Evolutionary conservation across 2,797 vertebrate genomes (phyloP).

Genomic region (Myiotriccus ornatus): DNA sequence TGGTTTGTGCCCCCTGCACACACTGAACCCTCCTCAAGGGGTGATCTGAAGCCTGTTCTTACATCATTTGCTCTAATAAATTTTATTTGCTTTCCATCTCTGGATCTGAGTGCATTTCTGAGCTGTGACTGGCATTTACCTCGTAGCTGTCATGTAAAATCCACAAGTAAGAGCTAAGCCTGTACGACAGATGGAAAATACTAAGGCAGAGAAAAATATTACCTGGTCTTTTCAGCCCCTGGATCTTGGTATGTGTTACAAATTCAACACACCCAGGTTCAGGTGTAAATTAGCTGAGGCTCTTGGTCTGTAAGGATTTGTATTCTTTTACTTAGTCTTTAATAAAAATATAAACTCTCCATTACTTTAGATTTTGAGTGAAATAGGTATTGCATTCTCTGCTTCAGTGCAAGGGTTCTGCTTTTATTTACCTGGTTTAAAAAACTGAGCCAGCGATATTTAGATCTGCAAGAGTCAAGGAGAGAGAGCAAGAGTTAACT

Average conservation of each 20-base stretch:
- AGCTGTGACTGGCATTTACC: background rate
- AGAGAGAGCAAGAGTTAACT: background rate
- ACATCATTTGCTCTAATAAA: background rate
- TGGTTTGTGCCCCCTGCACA: background rate
- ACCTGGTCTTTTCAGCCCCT: background rate
- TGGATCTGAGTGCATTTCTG: background rate
- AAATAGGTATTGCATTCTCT: background rate
- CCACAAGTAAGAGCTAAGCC: background rate
- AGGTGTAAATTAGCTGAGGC: background rate
- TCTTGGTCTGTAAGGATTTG: background rate
- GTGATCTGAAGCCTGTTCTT: constrained; percentile 17
- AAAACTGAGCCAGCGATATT: background rate
- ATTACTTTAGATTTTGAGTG: background rate
- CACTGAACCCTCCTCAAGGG: background rate
- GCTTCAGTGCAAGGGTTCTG: background rate
- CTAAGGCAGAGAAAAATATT: background rate
- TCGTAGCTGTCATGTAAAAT: background rate
- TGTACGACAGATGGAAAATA: background rate
- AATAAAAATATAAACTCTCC: background rate
- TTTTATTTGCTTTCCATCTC: background rate
- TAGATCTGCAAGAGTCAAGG: background rate
- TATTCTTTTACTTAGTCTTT: background rate
- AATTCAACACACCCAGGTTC: background rate
- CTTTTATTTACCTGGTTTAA: background rate
- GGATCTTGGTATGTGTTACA: background rate